Base-by-base conservation (phyloP, 2,888 invertebrate species). In the Trisateles emortualis region DNA sequence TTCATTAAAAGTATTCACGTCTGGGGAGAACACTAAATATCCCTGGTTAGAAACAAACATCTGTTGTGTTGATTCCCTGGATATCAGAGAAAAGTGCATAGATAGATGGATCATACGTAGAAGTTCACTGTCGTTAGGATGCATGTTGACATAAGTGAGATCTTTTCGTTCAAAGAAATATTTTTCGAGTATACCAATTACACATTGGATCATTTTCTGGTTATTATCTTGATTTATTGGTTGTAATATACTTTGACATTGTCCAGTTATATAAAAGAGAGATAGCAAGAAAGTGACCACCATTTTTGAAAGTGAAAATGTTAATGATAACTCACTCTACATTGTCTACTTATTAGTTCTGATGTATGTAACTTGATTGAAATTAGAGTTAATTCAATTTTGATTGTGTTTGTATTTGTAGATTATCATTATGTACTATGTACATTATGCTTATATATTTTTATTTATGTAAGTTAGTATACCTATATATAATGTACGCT, bases 71-170 rank as follows among this genome's bases (percentile, higher is more conserved):
- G 36, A 9, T n/a, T 48, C 19, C 39, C 54, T 49, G 1, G 40
- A 17, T 43, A 61, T 29, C 3, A 69, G 6, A 1, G 64, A 44
- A 17, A 54, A 54, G 5, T 40, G 22, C 2, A 16, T 16, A 6
- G 14, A 43, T 9, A 26, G 38, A 41, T 69, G 39, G 0, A 68
- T 57, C 5, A 13, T 30, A 59, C 54, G 52, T 1, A 69, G 35
- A 19, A 64, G 14, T 0, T 47, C 49, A 19, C 52, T 50, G 33
- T 59, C 41, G 8, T 50, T 16, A 0, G 14, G 39, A 11, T 58
- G 41, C 42, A 67, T 59, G 33, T 52, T 36, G 1, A 67, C 52
- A 19, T 64, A 59, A 6, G 68, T 67, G 10, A 70, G 13, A 41
- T 70, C 59, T 26, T 17, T 59, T 13, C 40, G 36, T 22, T 56